Percentiles rank a stretch among this genome's conserved stretches.
These are phyloP conservation scores for Fragum fragum DNA, from an alignment of 2,888 invertebrate genomes.

Conservation along the genomic window DNA sequence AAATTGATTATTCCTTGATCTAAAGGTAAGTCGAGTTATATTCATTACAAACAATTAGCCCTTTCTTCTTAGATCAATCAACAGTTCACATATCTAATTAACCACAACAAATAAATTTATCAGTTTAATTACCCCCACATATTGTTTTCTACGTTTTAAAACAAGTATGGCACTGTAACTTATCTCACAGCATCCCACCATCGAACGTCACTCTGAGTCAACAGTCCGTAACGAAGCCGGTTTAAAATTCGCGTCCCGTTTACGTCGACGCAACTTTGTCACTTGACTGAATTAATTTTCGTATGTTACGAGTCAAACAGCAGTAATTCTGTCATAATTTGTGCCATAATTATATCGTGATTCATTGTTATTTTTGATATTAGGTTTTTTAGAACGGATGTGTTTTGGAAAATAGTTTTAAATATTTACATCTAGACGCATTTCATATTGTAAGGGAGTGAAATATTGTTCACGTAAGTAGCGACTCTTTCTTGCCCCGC, in stretches of 20 bases:
- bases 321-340: slow-evolving; percentile 12
- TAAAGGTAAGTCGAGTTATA: too few species aligned
- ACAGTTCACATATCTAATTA: background rate
- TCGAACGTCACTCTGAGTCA: background rate
- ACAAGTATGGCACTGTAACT: background rate
- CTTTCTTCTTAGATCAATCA: too few species aligned
- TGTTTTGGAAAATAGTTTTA: background rate
- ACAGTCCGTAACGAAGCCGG: slow-evolving; percentile 1
- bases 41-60: too few species aligned
- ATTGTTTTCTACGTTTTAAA: background rate
- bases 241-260: background rate
- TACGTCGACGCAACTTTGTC: slow-evolving; percentile 6
- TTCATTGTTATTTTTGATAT: slow-evolving; percentile 14
- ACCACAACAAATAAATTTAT: background rate
- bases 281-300: slow-evolving; percentile 11
- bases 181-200: background rate
- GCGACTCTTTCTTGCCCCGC: too few species aligned
- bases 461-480: too few species aligned
- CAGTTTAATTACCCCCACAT: background rate
- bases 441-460: too few species aligned
- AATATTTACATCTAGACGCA: too few species aligned
- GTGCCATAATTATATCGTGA: slow-evolving; percentile 20
- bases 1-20: too few species aligned
- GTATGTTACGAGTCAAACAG: background rate
- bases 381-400: slow-evolving; percentile 1